A percentile compares a stretch with the other conserved stretches of the same genome.
These are phyloP conservation scores for Ochropleura plecta DNA, from an alignment of 2,888 invertebrate genomes.

Conservation along the genomic window DNA sequence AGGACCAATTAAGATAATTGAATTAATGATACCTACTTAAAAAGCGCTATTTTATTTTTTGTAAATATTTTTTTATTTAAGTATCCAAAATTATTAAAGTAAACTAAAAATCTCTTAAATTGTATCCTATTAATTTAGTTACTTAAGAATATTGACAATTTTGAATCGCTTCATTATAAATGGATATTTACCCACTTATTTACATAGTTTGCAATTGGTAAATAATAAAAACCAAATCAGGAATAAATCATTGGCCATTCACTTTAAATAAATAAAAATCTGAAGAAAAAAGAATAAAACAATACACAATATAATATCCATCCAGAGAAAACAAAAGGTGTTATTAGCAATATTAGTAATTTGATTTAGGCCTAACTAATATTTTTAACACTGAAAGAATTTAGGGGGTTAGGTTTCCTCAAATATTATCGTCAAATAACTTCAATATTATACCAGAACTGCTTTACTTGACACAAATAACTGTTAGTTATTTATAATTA, in stretches of 20 bases:
- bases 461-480: not conserved
- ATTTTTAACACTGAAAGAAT: not conserved
- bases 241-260: not conserved
- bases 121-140: not conserved
- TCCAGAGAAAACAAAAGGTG: not conserved
- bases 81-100: not conserved
- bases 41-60: not conserved
- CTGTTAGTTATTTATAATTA: conserved; percentile 5
- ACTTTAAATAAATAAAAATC: not conserved
- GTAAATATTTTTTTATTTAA: not conserved
- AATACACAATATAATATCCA: not conserved
- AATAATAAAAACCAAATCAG: conserved; percentile 3
- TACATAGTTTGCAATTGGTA: not conserved
- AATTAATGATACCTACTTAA: not conserved
- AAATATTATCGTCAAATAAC: not conserved
- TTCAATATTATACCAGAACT: not conserved
- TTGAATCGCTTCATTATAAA: not conserved
- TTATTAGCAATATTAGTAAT: not conserved
- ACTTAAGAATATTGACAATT: not conserved
- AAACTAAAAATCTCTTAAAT: not conserved
- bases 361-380: not conserved
- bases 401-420: not conserved
- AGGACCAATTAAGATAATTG: conserved; percentile 19
- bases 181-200: not conserved
- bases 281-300: not conserved